Evolutionary conservation across 2,888 invertebrate genomes (phyloP), one percentile per base, ranked within the genome.

Genomic region (Clitarchus hookeri): DNA sequence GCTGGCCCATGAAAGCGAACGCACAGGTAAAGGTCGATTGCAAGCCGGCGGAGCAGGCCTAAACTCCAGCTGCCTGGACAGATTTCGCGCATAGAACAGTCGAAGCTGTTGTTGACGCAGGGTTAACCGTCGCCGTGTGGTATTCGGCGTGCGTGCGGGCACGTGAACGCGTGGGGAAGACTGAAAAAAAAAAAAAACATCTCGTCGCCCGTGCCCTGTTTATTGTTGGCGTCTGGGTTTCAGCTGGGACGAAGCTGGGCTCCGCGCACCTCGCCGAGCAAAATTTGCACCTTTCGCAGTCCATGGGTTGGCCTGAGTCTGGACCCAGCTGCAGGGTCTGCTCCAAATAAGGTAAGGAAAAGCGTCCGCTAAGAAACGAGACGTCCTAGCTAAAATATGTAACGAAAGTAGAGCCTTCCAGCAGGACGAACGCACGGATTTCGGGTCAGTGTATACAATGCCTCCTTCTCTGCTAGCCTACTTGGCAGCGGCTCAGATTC

Each of bases 21-120:
- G 65, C 65, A 19, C 65, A 65, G 65, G 65, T 65, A 65, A 65
- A 65, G 65, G 65, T 65, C 65, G 65, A 65, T 65, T 65, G 13
- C 23, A 19, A 65, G 65, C 65, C 65, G 65, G 23, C n/a, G 65
- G 65, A 23, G 65, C 65, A n/a, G 65, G n/a, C 23, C 65, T 19
- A 4, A 16, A 19, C n/a, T 65, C 8, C 8, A 23, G 65, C 65
- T 65, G 65, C 23, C 65, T 23, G 65, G 36, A 36, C 2, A 65
- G 65, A n/a, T 65, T 53, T 65, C 65, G 65, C 65, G 65, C 65
- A 23, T 65, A n/a, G 0, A 16, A 23, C 23, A 65, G 65, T 23
- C 3, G 65, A n/a, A 65, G 13, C 65, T 23, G 23, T 23, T 65
- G 65, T 65, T 8, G 65, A 65, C n/a, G 65, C 12, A n/a, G 48